phyloP scores from a whole-genome alignment of 1,140 invertebrate genomes.

The Scylla paramamosain region DNA sequence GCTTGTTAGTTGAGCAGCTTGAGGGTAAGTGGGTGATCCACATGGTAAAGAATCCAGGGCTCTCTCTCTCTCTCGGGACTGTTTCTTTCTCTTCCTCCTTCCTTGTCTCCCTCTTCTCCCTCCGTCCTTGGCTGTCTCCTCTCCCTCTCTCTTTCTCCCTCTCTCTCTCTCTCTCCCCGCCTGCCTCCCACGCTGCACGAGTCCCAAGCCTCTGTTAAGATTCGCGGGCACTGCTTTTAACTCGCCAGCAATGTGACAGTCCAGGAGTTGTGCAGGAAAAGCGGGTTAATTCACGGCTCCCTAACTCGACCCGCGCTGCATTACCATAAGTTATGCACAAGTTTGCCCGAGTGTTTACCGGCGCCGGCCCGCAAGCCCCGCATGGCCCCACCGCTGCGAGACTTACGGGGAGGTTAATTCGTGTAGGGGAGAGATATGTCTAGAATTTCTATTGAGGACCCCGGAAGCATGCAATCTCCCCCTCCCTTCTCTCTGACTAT shows the following conservation, averaged over 20 bases:
- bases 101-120: background rate
- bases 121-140: background rate
- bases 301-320: background rate
- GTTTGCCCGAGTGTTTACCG: constrained; percentile 11
- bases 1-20: background rate
- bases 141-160: background rate
- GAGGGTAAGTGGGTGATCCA: background rate
- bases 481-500: background rate
- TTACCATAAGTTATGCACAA: constrained; percentile 6
- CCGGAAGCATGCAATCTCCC: background rate
- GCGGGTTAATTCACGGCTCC: background rate
- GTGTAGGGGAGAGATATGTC: background rate
- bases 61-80: background rate
- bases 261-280: background rate
- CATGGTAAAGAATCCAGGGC: background rate
- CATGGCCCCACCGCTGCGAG: background rate
- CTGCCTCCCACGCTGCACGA: background rate
- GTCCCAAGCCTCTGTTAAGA: background rate
- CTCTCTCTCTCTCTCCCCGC: background rate
- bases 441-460: background rate
- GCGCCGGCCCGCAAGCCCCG: background rate
- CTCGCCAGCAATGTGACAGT: constrained; percentile 18
- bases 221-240: background rate
- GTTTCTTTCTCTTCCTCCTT: background rate
- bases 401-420: background rate